Conservation (phyloP, 2,797 vertebrate species). For the Myotis findleyi region DNA sequence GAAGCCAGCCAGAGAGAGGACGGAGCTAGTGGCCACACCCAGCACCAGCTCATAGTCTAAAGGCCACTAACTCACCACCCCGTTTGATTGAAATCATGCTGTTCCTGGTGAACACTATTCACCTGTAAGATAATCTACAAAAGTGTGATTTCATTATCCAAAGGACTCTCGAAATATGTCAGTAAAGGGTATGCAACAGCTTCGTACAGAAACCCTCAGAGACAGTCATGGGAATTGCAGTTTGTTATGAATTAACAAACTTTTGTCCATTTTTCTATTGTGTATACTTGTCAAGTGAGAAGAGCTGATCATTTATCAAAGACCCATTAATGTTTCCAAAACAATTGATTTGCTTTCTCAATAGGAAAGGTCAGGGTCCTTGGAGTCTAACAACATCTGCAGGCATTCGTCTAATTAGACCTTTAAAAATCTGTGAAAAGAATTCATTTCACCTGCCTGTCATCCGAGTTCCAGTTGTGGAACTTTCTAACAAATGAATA, state of each 20-base stretch:
- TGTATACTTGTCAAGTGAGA: slow-evolving; percentile 31
- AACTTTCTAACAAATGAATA: slow-evolving; percentile 61
- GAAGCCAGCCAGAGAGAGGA: not conserved
- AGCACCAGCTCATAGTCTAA: not conserved
- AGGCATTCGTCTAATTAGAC: slow-evolving; percentile 56
- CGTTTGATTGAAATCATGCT: not conserved
- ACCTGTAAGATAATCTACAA: not conserved
- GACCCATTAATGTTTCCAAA: slow-evolving; percentile 12
- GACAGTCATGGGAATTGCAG: not conserved
- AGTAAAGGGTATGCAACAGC: not conserved
- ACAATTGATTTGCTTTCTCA: slow-evolving; percentile 64
- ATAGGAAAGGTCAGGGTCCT: slow-evolving; percentile 63
- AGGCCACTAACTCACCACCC: not conserved
- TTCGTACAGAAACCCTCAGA: not conserved
- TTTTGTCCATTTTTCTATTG: not conserved
- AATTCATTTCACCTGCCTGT: slow-evolving; percentile 54
- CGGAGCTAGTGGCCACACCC: not conserved
- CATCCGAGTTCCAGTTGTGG: not conserved
- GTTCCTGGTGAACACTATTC: rapidly evolving
- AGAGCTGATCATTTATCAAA: slow-evolving; percentile 68
- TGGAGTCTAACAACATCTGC: slow-evolving; percentile 37
- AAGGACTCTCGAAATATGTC: not conserved
- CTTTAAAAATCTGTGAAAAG: slow-evolving; percentile 33
- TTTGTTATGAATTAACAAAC: slow-evolving; percentile 12
- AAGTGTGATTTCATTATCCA: not conserved